These are phyloP conservation scores for Chironomus striatipennis DNA, from an alignment of 1,140 invertebrate species.

Conservation along the genomic window DNA sequence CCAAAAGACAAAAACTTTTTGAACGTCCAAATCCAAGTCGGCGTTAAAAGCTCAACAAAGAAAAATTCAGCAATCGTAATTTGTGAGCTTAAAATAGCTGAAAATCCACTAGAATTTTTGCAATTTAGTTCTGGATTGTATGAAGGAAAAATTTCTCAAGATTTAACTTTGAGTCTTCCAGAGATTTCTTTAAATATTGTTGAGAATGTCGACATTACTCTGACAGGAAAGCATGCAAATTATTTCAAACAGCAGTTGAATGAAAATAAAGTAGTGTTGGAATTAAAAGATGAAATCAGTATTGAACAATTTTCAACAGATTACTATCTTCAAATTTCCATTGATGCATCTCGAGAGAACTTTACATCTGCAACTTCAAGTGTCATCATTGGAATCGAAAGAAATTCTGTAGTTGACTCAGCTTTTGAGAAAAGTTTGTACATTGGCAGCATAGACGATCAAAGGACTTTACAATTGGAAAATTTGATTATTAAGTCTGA, in stretches of 20 bases:
- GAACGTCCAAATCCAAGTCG: background rate
- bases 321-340: background rate
- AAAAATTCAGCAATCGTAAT: background rate
- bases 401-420: background rate
- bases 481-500: background rate
- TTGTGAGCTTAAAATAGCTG: background rate
- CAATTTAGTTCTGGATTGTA: background rate
- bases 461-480: background rate
- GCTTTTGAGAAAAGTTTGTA: background rate
- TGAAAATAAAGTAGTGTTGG: background rate
- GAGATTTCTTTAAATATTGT: background rate
- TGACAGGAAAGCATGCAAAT: background rate
- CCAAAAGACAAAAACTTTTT: background rate
- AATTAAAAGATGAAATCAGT: background rate
- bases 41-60: background rate
- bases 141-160: background rate
- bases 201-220: background rate
- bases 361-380: background rate
- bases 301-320: background rate
- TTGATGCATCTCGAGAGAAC: background rate
- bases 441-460: background rate
- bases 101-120: background rate
- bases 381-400: slow-evolving; percentile 5
- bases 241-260: background rate
- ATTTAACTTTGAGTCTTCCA: background rate